Conservation (phyloP, 2,797 vertebrate genomes). For the Pipistrellus kuhlii region DNA sequence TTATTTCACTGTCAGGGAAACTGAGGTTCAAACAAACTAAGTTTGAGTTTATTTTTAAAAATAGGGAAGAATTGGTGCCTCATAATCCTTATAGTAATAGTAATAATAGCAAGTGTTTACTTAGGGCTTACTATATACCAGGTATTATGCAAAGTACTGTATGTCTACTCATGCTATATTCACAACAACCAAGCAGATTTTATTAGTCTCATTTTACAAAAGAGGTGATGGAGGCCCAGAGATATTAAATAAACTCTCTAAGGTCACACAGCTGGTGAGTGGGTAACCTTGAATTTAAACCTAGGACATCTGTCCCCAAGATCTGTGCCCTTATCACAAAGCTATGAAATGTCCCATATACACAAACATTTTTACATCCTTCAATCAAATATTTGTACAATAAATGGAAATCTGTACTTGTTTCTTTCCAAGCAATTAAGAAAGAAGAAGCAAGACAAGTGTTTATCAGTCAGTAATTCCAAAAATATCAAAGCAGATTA, state of each 20-base stretch:
- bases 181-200: background rate
- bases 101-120: background rate
- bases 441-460: conserved; percentile 21
- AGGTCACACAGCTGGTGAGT: background rate
- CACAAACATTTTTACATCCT: background rate
- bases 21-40: conserved; percentile 38
- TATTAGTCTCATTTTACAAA: background rate
- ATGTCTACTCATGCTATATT: background rate
- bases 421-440: background rate
- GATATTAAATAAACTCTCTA: background rate
- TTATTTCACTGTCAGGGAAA: conserved; percentile 55
- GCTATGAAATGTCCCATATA: background rate
- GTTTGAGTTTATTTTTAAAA: background rate
- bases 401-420: conserved; percentile 23
- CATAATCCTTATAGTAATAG: background rate
- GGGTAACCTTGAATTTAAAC: background rate
- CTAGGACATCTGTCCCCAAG: background rate
- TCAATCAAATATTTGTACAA: background rate
- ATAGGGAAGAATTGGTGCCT: background rate
- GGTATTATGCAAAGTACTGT: background rate
- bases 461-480: conserved; percentile 13
- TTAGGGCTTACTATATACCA: background rate
- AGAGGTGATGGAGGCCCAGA: background rate
- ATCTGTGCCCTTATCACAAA: background rate
- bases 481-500: conserved; percentile 38